Percentiles rank a stretch among this genome's conserved stretches.
Evolutionary conservation across 2,888 invertebrate genomes (phyloP).

Genomic region (Drosophila prolongata): DNA sequence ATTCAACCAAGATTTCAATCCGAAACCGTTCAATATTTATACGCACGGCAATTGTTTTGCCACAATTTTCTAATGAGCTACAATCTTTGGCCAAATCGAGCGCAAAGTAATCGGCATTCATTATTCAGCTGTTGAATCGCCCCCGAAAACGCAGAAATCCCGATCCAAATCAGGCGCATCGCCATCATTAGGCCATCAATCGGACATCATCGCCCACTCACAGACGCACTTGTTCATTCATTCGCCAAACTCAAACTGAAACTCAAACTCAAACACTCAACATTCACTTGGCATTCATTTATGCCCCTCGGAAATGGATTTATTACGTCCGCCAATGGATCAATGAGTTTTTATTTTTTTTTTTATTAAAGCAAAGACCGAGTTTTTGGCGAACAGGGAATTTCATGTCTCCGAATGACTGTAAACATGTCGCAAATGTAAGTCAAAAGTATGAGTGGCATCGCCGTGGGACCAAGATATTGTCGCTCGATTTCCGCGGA

Average conservation of each 20-base stretch:
- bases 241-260: constrained; percentile 11
- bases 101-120: constrained; percentile 5
- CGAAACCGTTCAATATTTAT: constrained; percentile 7
- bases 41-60: constrained; percentile 1
- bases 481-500: constrained; percentile 14
- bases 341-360: background rate
- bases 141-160: background rate
- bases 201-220: constrained; percentile 29
- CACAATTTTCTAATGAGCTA: constrained; percentile 4
- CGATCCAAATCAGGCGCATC: constrained; percentile 14
- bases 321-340: constrained; percentile 9
- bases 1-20: background rate
- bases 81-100: constrained; percentile 12
- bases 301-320: constrained; percentile 24
- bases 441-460: constrained; percentile 25
- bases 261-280: constrained; percentile 20
- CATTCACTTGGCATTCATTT: constrained; percentile 29
- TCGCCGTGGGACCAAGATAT: constrained; percentile 3
- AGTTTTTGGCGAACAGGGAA: constrained; percentile 4
- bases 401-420: constrained; percentile 28
- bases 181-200: constrained; percentile 35
- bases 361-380: constrained; percentile 17
- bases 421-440: constrained; percentile 46
- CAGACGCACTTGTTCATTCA: constrained; percentile 21
- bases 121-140: constrained; percentile 11